phyloP scores from a whole-genome alignment of 1,140 invertebrate genomes.

The Drosophila ficusphila region DNA sequence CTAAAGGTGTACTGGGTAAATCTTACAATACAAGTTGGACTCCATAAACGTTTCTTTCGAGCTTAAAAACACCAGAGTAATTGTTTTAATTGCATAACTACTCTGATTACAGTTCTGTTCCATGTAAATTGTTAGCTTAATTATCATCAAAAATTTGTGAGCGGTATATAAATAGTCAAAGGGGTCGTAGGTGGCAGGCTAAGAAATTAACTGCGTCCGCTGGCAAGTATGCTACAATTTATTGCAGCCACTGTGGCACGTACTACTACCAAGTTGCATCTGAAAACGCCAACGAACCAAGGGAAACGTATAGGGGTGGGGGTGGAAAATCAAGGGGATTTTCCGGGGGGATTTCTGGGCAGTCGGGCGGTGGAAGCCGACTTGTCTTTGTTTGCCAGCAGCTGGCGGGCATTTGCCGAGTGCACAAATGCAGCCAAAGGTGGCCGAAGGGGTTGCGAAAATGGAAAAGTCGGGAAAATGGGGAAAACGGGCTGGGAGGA shows the following conservation, averaged over 20 bases:
- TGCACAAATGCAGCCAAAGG: constrained; percentile 35
- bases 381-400: constrained; percentile 46
- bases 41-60: neutral
- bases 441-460: constrained; percentile 10
- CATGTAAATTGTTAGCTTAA: constrained; percentile 39
- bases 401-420: constrained; percentile 44
- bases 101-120: constrained; percentile 2
- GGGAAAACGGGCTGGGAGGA: constrained; percentile 16
- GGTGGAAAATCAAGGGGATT: constrained; percentile 10
- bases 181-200: constrained; percentile 41
- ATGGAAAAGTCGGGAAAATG: constrained; percentile 9
- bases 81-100: neutral
- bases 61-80: neutral
- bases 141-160: constrained; percentile 46
- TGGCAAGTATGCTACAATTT: constrained; percentile 63
- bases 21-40: constrained; percentile 20
- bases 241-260: constrained; percentile 61
- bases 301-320: too few species aligned
- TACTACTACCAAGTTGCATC: constrained; percentile 37
- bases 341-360: constrained; percentile 1
- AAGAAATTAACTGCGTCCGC: constrained; percentile 56
- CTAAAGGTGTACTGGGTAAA: neutral
- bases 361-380: constrained; percentile 6
- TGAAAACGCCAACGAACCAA: constrained; percentile 9
- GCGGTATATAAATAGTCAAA: constrained; percentile 48